phyloP scores from a whole-genome alignment of 2,113 vertebrate species.

The Hemibagrus wyckioides region DNA sequence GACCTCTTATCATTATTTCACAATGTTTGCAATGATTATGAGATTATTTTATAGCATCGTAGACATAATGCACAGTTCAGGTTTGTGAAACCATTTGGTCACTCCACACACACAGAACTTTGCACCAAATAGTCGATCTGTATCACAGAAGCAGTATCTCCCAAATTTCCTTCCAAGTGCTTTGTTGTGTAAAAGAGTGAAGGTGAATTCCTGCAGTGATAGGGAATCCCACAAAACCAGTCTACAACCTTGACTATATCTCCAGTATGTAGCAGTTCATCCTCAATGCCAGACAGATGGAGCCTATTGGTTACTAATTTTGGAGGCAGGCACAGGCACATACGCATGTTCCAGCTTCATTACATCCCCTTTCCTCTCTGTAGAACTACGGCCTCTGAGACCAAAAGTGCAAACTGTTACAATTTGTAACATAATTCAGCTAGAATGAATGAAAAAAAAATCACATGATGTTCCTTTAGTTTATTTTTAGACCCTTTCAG shows the following conservation, averaged over 20 bases:
- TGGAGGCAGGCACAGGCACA: conserved; percentile 62
- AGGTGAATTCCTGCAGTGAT: conserved; percentile 11
- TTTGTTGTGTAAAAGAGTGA: neutral
- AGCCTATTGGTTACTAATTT: conserved; percentile 68
- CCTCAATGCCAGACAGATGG: conserved; percentile 59
- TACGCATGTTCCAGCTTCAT: conserved; percentile 20
- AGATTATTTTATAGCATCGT: neutral
- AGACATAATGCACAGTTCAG: neutral
- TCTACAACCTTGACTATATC: conserved; percentile 14
- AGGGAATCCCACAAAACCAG: conserved; percentile 17
- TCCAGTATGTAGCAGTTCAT: conserved; percentile 69
- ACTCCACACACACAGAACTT: neutral
- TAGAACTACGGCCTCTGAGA: neutral
- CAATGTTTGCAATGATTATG: neutral
- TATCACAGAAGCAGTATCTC: neutral
- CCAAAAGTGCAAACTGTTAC: neutral
- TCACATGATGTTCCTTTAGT: neutral
- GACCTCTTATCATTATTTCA: neutral
- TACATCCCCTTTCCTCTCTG: neutral
- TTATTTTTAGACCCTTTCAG: neutral
- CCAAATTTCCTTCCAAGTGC: neutral
- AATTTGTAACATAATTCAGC: neutral
- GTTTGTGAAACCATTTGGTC: neutral
- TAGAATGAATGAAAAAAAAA: neutral
- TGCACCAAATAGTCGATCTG: neutral